These are phyloP conservation scores for Thymelicus lineola DNA, from an alignment of 2,888 invertebrate genomes.

Conservation along the genomic window DNA sequence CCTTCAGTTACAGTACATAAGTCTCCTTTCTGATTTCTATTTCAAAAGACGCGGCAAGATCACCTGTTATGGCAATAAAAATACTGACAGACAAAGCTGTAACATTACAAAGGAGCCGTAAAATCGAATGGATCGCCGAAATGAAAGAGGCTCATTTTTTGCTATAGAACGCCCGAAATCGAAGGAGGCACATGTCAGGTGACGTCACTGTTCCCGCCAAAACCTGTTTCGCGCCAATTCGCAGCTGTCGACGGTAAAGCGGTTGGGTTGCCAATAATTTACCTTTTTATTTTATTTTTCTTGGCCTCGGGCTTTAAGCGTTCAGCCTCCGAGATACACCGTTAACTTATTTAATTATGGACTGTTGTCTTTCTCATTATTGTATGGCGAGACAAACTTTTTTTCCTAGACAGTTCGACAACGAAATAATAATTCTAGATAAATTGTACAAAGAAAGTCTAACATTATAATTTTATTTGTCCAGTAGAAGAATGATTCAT, in stretches of 20 bases:
- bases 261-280: conserved; percentile 66
- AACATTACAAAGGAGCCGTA: conserved; percentile 60
- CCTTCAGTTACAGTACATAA: neutral
- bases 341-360: conserved; percentile 68
- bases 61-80: conserved; percentile 48
- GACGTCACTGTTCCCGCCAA: conserved; percentile 75
- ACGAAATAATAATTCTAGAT: too few relatives aligned
- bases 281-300: conserved; percentile 57
- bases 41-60: conserved; percentile 40
- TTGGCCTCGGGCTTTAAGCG: conserved; percentile 57
- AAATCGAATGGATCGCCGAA: conserved; percentile 61
- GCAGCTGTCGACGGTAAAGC: conserved; percentile 79
- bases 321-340: conserved; percentile 72
- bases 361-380: conserved; percentile 49
- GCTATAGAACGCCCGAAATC: conserved; percentile 57
- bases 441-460: too few relatives aligned
- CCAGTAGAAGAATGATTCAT: conserved; percentile 35
- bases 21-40: conserved; percentile 11
- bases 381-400: neutral
- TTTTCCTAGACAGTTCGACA: neutral
- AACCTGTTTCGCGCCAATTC: conserved; percentile 82
- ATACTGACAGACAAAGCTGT: conserved; percentile 44
- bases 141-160: conserved; percentile 69
- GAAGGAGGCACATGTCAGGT: conserved; percentile 73
- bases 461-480: neutral